Evolutionary conservation across 2,797 vertebrate genomes (phyloP).

Genomic region (Poecilia picta): DNA sequence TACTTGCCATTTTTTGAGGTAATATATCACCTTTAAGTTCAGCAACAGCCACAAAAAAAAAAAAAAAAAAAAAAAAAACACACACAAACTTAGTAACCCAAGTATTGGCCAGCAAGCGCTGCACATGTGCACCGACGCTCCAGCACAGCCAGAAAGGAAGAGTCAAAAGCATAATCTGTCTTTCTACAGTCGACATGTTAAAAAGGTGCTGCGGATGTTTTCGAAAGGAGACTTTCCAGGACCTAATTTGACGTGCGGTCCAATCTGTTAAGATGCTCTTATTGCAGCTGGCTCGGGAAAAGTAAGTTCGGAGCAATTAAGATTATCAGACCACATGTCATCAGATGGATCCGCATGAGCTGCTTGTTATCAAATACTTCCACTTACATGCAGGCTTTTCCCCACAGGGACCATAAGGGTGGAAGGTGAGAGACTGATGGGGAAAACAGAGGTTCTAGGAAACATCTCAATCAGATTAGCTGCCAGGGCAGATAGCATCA

Average conservation of each 20-base stretch:
- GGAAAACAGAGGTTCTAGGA: slow-evolving; percentile 47
- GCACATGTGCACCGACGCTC: not conserved
- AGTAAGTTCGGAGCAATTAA: slow-evolving; percentile 14
- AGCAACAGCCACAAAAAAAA: not conserved
- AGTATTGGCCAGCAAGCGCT: not conserved
- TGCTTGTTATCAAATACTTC: slow-evolving; percentile 45
- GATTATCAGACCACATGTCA: slow-evolving; percentile 24
- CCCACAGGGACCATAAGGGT: slow-evolving; percentile 28
- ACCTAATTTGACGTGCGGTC: not conserved
- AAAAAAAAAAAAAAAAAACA: not conserved
- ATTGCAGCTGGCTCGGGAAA: slow-evolving; percentile 10
- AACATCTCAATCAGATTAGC: slow-evolving; percentile 76
- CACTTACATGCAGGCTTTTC: slow-evolving; percentile 30
- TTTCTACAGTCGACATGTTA: not conserved
- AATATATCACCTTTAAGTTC: not conserved
- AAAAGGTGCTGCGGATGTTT: not conserved
- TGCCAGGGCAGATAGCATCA: slow-evolving; percentile 53
- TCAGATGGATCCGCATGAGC: slow-evolving; percentile 33
- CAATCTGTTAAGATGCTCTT: not conserved
- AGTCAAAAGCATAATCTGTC: not conserved
- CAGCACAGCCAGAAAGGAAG: not conserved
- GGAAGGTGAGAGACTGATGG: slow-evolving; percentile 22
- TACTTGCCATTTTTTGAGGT: not conserved
- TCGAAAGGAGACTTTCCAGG: not conserved
- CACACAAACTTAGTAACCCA: not conserved